Evolutionary conservation across 1,140 invertebrate genomes (phyloP).

Genomic region (Hyposmocoma kahamanoa): DNA sequence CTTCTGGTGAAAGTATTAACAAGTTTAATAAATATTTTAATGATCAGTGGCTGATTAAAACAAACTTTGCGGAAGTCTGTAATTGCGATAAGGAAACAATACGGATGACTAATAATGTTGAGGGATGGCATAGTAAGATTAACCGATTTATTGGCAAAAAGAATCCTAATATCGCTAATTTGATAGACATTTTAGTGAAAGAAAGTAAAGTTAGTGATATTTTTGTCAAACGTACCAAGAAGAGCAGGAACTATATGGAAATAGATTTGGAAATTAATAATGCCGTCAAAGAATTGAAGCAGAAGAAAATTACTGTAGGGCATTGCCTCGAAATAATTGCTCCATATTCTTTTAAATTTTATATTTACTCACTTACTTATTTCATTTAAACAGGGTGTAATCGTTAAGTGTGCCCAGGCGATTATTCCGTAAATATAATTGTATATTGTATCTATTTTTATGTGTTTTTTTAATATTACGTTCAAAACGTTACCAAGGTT

Average conservation of each 20-base stretch:
- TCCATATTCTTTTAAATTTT: conserved; percentile 1
- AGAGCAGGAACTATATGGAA: background rate
- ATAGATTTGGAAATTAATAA: background rate
- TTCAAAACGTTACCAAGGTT: too few species aligned
- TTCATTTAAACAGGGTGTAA: too few species aligned
- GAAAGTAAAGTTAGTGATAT: background rate
- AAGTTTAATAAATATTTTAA: conserved; percentile 12
- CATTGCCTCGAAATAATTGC: conserved; percentile 1
- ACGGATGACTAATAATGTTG: conserved; percentile 11
- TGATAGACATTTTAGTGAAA: conserved; percentile 6
- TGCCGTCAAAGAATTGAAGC: background rate
- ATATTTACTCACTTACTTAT: too few species aligned
- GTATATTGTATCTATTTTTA: too few species aligned
- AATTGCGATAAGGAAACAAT: conserved; percentile 6
- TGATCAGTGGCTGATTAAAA: conserved; percentile 8
- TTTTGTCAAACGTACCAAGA: background rate
- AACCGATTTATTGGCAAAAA: conserved; percentile 7
- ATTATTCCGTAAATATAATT: too few species aligned
- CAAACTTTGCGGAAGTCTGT: conserved; percentile 6
- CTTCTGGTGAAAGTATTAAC: conserved; percentile 1
- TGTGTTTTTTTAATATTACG: too few species aligned
- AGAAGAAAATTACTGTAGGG: background rate
- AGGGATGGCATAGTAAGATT: conserved; percentile 8
- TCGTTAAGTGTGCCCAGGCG: too few species aligned
- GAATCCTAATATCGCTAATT: conserved; percentile 3